Conservation (phyloP, 2,113 vertebrate species). For the Cyprinodon variegatus region DNA sequence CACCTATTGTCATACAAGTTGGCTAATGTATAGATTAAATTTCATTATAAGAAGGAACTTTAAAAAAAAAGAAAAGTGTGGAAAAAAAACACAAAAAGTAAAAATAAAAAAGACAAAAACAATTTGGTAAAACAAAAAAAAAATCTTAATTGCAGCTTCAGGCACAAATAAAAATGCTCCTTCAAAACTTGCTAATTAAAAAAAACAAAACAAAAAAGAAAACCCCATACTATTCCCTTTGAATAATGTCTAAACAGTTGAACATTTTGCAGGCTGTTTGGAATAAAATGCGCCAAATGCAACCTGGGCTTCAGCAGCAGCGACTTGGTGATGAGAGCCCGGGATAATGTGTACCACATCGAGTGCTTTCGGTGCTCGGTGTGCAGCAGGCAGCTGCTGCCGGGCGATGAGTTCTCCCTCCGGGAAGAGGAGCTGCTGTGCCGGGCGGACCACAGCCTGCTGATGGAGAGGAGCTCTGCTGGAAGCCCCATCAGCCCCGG, state of each 20-base stretch:
- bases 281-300: conserved; percentile 92
- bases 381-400: conserved; percentile 92
- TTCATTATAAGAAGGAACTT: neutral
- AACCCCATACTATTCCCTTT: neutral
- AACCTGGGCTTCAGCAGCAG: conserved; percentile 89
- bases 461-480: conserved; percentile 80
- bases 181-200: too few relatives aligned
- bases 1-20: neutral
- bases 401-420: conserved; percentile 94
- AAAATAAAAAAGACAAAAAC: too few relatives aligned
- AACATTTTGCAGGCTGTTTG: conserved; percentile 85
- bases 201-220: neutral
- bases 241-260: neutral
- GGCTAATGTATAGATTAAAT: neutral
- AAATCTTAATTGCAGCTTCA: neutral
- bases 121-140: neutral
- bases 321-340: conserved; percentile 93
- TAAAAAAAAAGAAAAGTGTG: neutral
- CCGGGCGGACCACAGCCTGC: conserved; percentile 87
- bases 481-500: conserved; percentile 85
- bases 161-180: neutral
- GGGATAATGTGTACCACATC: conserved; percentile 92
- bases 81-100: neutral
- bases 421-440: conserved; percentile 91
- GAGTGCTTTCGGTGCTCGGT: conserved; percentile 95